Evolutionary conservation across 2,888 invertebrate genomes (phyloP).

Genomic region (Leucania comma): DNA sequence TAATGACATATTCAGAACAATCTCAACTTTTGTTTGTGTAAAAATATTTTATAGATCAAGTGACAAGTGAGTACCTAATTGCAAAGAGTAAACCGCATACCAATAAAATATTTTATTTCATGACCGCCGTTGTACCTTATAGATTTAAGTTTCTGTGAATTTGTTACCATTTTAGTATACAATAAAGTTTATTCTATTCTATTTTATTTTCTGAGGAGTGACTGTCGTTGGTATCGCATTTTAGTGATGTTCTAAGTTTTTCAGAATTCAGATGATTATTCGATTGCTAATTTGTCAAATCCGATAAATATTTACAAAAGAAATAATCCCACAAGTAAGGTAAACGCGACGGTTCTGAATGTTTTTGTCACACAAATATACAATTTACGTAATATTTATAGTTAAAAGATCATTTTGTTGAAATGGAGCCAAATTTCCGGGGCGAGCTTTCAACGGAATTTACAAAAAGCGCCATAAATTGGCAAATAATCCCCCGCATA

Average conservation of each 20-base stretch:
- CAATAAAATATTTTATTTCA: too few relatives aligned
- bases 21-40: neutral
- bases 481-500: constrained; percentile 91
- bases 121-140: too few relatives aligned
- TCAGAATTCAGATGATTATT: neutral
- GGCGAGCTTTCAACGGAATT: constrained; percentile 87
- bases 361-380: constrained; percentile 80
- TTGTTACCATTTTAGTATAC: too few relatives aligned
- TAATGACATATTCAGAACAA: neutral
- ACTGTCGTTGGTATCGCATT: neutral
- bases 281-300: neutral
- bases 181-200: too few relatives aligned
- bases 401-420: constrained; percentile 89
- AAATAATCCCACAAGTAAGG: constrained; percentile 77
- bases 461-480: constrained; percentile 91
- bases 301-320: constrained; percentile 4
- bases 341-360: constrained; percentile 74
- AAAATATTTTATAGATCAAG: neutral
- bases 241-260: neutral
- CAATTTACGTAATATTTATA: constrained; percentile 85
- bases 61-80: neutral
- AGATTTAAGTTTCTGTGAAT: too few relatives aligned
- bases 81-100: neutral
- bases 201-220: neutral
- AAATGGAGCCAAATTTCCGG: constrained; percentile 91